phyloP scores from a whole-genome alignment of 2,797 vertebrate species.

The Notolepis coatsorum region DNA sequence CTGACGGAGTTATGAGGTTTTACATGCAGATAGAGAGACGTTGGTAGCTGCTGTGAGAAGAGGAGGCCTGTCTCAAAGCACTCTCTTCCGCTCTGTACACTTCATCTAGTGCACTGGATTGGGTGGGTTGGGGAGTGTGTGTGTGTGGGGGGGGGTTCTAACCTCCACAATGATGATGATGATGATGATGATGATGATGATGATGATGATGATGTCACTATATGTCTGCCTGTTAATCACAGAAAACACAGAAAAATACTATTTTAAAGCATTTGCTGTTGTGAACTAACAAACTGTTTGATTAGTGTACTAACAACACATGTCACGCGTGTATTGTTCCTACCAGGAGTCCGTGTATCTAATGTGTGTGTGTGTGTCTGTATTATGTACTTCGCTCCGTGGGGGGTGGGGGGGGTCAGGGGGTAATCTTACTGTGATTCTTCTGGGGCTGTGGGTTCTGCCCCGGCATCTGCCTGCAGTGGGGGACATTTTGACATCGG shows the following conservation, averaged over 20 bases:
- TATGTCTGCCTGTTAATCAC: slow-evolving; percentile 20
- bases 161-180: not conserved
- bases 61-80: too few relatives aligned
- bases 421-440: slow-evolving; percentile 31
- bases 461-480: slow-evolving; percentile 25
- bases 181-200: too few relatives aligned
- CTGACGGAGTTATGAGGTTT: too few relatives aligned
- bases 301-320: slow-evolving; percentile 40
- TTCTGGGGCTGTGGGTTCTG: slow-evolving; percentile 51
- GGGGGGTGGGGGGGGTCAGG: not conserved
- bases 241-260: not conserved
- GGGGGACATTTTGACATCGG: slow-evolving; percentile 32
- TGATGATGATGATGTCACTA: slow-evolving; percentile 35
- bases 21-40: too few relatives aligned
- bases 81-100: too few relatives aligned
- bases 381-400: slow-evolving; percentile 5
- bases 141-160: too few relatives aligned
- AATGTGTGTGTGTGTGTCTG: slow-evolving; percentile 2
- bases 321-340: slow-evolving; percentile 36
- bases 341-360: slow-evolving; percentile 43
- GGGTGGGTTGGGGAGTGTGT: not conserved
- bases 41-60: too few relatives aligned
- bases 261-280: slow-evolving; percentile 16
- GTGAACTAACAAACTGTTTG: slow-evolving; percentile 34
- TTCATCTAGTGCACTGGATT: not conserved